Evolutionary conservation across 2,888 invertebrate genomes (phyloP), one percentile per base, ranked within the genome.

Genomic region (Megastigmus dorsalis): DNA sequence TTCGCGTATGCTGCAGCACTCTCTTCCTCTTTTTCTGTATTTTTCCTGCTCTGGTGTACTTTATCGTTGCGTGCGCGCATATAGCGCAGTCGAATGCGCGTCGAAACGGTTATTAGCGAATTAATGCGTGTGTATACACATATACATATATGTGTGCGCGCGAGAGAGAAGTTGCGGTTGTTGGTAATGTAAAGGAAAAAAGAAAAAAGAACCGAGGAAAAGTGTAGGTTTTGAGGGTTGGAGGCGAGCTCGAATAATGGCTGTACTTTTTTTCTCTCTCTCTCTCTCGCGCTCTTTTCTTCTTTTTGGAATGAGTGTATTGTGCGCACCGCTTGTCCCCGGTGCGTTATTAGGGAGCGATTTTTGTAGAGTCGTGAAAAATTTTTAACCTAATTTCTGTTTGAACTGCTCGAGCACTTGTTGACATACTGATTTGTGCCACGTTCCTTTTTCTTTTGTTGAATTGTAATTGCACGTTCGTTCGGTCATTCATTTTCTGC

Each of bases 241-340:
- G 30, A 36, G 50, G 26, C 3, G 10, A n/a, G 9, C 9, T 20
- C 3, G 28, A 36, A n/a, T 67, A 55, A 55, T 45, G 36, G 18
- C 57, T 57, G 43, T 48, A 15, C 41, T 63, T 50, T 60, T 62
- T n/a, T n/a, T n/a, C n/a, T n/a, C n/a, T n/a, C n/a, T n/a, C n/a
- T n/a, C n/a, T n/a, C n/a, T n/a, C n/a, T n/a, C n/a, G n/a, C n/a
- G n/a, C n/a, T n/a, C n/a, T n/a, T n/a, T n/a, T n/a, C n/a, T n/a
- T n/a, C n/a, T n/a, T n/a, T 62, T 15, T 3, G 38, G n/a, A 38
- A 15, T n/a, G 36, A 41, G 20, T 9, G 36, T 2, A 26, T 0
- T 10, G 15, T 28, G 0, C n/a, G 20, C 28, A n/a, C n/a, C 1
- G 7, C 26, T n/a, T n/a, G n/a, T n/a, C n/a, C n/a, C n/a, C 7